These are phyloP conservation scores for Polylopha cassiicola DNA, from an alignment of 2,888 invertebrate genomes.

Conservation along the genomic window DNA sequence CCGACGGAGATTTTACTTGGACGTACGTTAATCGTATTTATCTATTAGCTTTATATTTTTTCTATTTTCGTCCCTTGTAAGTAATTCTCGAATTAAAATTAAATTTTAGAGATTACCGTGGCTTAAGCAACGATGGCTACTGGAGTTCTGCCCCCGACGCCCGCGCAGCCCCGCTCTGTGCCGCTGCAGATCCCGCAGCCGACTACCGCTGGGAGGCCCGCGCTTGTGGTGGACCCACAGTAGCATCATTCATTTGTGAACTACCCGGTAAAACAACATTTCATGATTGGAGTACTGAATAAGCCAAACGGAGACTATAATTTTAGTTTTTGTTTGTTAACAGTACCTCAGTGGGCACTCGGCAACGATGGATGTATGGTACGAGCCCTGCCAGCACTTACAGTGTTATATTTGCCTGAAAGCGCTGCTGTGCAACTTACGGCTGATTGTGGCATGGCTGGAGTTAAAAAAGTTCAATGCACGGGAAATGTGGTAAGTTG, in stretches of 20 bases:
- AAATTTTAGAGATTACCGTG: conserved; percentile 74
- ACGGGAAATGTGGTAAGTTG: conserved; percentile 83
- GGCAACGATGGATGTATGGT: conserved; percentile 82
- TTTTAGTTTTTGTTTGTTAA: conserved; percentile 32
- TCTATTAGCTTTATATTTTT: conserved; percentile 2
- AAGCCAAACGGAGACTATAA: no score
- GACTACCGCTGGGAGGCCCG: conserved; percentile 88
- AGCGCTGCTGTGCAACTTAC: conserved; percentile 86
- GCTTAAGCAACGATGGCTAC: conserved; percentile 80
- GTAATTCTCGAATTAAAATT: no score
- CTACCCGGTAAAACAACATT: conserved; percentile 78
- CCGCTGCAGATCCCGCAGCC: conserved; percentile 84
- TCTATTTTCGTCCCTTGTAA: not conserved
- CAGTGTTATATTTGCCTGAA: conserved; percentile 85
- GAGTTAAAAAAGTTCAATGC: conserved; percentile 83
- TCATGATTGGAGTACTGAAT: conserved; percentile 20
- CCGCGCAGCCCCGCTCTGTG: conserved; percentile 80
- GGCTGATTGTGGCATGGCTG: conserved; percentile 85
- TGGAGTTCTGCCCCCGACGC: conserved; percentile 84
- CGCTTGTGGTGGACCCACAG: conserved; percentile 85
- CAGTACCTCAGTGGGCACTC: conserved; percentile 87
- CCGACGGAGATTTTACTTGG: conserved; percentile 85
- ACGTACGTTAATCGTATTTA: conserved; percentile 77
- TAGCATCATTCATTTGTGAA: conserved; percentile 88
- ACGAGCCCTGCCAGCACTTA: conserved; percentile 83